Evolutionary conservation across 2,113 vertebrate genomes (phyloP), one percentile per base, ranked within the genome.

Genomic region (Proterorhinus semilunaris): DNA sequence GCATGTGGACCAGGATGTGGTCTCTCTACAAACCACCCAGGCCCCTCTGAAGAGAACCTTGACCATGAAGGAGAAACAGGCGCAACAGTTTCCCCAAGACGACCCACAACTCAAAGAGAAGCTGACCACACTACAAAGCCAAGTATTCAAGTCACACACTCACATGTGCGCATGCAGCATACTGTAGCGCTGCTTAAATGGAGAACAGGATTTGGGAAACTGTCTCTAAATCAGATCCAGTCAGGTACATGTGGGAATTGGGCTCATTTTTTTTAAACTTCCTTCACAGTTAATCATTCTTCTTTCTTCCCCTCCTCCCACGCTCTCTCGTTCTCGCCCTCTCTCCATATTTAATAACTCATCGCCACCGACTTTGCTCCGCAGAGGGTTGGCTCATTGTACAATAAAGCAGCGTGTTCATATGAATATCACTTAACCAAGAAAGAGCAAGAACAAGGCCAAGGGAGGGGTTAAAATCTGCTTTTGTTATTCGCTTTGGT

Each of bases 341-440:
- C 85, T 87, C 81, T 78, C 87, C 87, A 91, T 90, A 86, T 90
- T 91, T 89, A 91, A 89, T 92, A 91, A 86, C 87, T 81, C 79
- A 84, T 83, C 62, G 82, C 83, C 81, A 82, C 85, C 86, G 82
- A 85, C 83, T 84, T 84, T 62, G 80, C 81, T 83, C 87, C 80
- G 10, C 89, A 61, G 83, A 90, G 88, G 83, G 79, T 84, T 74
- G 69, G 66, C 69, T 75, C 54, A 44, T 86, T 72, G 77, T 77
- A 70, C 83, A 90, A 87, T 90, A 86, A 91, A 83, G 78, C 76
- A 85, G 76, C 79, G 66, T 82, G 78, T 86, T 83, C 68, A 17
- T 89, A 82, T 86, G 83, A 89, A 85, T 86, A 86, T 85, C 82
- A 82, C 85, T 89, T 87, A 88, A 74, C 62, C 59, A 67, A 64